A percentile compares a stretch with the other conserved stretches of the same genome.
These are phyloP conservation scores for Mactromeris polynyma DNA, from an alignment of 2,888 invertebrate genomes.

Conservation along the genomic window DNA sequence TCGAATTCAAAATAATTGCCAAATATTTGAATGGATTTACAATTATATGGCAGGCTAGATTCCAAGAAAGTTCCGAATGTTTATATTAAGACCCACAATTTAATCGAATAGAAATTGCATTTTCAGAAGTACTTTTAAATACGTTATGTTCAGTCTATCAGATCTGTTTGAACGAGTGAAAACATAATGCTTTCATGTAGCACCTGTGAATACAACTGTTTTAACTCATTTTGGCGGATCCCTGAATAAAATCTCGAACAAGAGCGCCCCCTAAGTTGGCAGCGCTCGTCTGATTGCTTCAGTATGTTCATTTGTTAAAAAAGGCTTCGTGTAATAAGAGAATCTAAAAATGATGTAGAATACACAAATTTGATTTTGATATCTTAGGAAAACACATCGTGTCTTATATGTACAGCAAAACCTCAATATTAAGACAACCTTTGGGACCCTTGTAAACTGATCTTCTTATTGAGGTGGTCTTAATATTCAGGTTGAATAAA, in stretches of 20 bases:
- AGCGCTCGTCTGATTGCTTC: too few species aligned
- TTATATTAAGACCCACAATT: neutral
- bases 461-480: too few species aligned
- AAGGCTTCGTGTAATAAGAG: too few species aligned
- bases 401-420: too few species aligned
- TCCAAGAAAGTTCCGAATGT: neutral
- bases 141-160: neutral
- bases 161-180: neutral
- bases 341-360: too few species aligned
- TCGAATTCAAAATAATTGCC: neutral
- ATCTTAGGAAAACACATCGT: too few species aligned
- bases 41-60: neutral
- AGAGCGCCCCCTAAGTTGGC: too few species aligned
- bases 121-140: neutral
- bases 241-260: neutral
- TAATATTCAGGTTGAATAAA: too few species aligned
- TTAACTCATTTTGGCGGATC: neutral
- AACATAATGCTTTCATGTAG: neutral
- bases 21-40: constrained; percentile 2
- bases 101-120: neutral
- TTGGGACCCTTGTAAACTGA: too few species aligned
- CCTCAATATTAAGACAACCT: too few species aligned
- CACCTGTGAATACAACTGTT: neutral
- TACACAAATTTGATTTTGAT: too few species aligned
- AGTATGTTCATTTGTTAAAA: too few species aligned